A percentile compares a stretch with the other conserved stretches of the same genome.
Conservation (phyloP, 2,113 vertebrate genomes). For the Trachemys scripta region DNA sequence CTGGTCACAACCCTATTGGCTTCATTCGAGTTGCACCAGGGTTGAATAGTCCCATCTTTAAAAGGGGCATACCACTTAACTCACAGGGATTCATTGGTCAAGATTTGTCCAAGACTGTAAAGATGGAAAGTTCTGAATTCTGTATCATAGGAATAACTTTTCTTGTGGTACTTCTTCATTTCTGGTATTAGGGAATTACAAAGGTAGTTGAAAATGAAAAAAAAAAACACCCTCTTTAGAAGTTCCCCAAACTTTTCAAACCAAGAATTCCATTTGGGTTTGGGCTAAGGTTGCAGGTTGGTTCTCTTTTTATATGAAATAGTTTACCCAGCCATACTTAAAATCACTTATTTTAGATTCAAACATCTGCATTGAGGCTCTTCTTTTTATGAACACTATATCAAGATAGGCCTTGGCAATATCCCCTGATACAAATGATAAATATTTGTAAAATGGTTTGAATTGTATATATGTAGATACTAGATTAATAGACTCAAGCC, state of each 20-base stretch:
- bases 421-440: slow-evolving; percentile 47
- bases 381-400: slow-evolving; percentile 26
- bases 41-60: background rate
- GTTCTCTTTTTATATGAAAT: background rate
- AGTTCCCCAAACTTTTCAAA: background rate
- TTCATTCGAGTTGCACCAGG: background rate
- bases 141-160: background rate
- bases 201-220: background rate
- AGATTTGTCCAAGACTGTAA: background rate
- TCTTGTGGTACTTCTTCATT: background rate
- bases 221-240: background rate
- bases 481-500: slow-evolving; percentile 48
- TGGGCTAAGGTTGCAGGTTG: background rate
- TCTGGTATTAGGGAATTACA: background rate
- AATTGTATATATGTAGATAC: slow-evolving; percentile 49
- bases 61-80: background rate
- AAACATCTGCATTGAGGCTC: background rate
- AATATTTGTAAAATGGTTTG: slow-evolving; percentile 71
- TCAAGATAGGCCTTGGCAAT: slow-evolving; percentile 53
- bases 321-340: slow-evolving; percentile 21
- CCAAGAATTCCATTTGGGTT: background rate
- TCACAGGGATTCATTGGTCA: background rate
- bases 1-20: background rate
- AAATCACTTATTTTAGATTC: slow-evolving; percentile 52
- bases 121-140: background rate